Evolutionary conservation across 1,140 invertebrate species (phyloP).

Genomic region (Aleiodes sp.): DNA sequence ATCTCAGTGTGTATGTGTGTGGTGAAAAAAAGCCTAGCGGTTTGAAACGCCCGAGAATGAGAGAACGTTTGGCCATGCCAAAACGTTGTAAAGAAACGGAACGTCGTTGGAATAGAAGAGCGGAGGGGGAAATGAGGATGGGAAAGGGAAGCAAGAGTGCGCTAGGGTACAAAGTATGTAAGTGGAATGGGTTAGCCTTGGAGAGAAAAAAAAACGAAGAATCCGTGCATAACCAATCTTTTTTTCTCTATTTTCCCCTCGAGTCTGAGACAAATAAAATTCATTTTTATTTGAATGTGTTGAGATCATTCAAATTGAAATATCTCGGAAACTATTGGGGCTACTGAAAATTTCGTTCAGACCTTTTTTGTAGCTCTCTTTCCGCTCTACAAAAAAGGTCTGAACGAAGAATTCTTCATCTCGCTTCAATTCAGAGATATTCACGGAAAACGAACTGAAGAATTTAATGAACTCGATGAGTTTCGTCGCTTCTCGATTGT

Average conservation of each 20-base stretch:
- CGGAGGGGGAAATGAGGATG: constrained; percentile 30
- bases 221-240: constrained; percentile 37
- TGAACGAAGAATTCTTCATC: no score
- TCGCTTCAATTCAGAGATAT: no score
- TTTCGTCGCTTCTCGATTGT: no score
- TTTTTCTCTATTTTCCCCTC: background rate
- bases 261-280: constrained; percentile 10
- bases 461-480: no score
- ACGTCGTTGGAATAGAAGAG: background rate
- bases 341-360: no score
- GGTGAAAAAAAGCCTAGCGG: background rate
- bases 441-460: no score
- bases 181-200: constrained; percentile 54
- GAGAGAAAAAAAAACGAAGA: constrained; percentile 45
- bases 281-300: no score
- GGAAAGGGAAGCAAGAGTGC: constrained; percentile 37
- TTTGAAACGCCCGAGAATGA: constrained; percentile 26
- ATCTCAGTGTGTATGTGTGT: constrained; percentile 29
- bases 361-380: no score
- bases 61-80: constrained; percentile 1
- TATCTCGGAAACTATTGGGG: no score
- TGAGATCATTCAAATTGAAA: no score
- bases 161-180: constrained; percentile 43
- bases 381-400: no score
- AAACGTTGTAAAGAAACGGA: constrained; percentile 27